A percentile compares a stretch with the other conserved stretches of the same genome.
These are phyloP conservation scores for Cenopis cana DNA, from an alignment of 2,888 invertebrate species.

Conservation along the genomic window DNA sequence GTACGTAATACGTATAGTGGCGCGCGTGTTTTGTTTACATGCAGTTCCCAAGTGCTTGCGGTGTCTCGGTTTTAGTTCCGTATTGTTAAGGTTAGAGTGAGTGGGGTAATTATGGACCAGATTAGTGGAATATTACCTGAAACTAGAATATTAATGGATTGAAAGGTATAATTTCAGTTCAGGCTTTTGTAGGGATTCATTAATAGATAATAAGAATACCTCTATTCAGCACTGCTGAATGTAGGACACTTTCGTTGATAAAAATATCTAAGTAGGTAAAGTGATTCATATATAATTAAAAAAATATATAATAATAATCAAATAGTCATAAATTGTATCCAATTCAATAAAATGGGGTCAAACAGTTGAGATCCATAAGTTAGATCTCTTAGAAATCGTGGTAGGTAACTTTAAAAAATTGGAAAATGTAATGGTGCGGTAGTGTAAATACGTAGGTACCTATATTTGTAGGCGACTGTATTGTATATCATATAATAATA, in stretches of 20 bases:
- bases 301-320: no score
- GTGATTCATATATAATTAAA: no score
- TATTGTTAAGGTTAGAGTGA: slow-evolving; percentile 4
- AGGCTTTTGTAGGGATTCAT: slow-evolving; percentile 4
- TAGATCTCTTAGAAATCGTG: no score
- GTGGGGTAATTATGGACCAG: not conserved
- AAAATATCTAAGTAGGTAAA: not conserved
- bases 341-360: no score
- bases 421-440: no score
- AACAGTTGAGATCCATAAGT: no score
- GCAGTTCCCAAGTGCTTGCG: slow-evolving; percentile 7
- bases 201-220: not conserved
- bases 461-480: no score
- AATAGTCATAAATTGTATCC: no score
- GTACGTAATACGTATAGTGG: slow-evolving; percentile 82
- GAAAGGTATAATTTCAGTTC: not conserved
- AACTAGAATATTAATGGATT: no score
- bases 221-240: not conserved
- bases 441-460: no score
- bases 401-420: no score
- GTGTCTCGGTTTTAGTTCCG: slow-evolving; percentile 6
- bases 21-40: slow-evolving; percentile 41
- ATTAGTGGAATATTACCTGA: not conserved
- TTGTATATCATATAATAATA: no score
- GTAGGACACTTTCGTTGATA: not conserved